These are phyloP conservation scores for Equus przewalskii DNA, from an alignment of 2,113 vertebrate genomes.

Conservation along the genomic window DNA sequence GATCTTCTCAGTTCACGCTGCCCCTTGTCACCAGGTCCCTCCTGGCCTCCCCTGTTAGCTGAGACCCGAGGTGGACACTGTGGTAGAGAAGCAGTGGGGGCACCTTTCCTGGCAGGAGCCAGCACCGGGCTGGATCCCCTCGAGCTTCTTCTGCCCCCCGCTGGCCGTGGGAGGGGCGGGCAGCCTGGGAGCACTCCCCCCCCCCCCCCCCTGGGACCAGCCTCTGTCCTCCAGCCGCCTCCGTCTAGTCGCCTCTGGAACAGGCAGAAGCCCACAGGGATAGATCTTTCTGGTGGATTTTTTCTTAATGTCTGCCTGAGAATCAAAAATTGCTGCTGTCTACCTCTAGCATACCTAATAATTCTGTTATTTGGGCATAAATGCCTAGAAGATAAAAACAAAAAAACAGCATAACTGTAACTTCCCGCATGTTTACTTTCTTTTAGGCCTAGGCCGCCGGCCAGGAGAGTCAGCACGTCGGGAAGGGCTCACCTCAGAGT, in stretches of 20 bases:
- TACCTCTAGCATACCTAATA: background rate
- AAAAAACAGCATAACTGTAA: background rate
- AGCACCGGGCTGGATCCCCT: rapidly evolving
- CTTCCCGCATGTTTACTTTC: background rate
- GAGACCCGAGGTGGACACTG: background rate
- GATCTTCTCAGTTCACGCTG: background rate
- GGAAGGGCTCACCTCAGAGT: background rate
- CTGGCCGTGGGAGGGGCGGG: background rate
- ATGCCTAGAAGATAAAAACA: background rate
- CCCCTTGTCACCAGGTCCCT: background rate
- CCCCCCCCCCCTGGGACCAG: rapidly evolving
- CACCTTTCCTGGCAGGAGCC: background rate
- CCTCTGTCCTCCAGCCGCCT: background rate
- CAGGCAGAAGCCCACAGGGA: background rate
- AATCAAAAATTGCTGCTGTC: background rate
- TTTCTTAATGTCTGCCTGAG: background rate
- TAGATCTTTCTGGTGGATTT: background rate
- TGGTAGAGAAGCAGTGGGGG: background rate
- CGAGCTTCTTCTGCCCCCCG: slow-evolving; percentile 31
- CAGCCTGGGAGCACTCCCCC: background rate
- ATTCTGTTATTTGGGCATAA: background rate
- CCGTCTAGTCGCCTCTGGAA: background rate
- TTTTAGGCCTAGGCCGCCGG: background rate
- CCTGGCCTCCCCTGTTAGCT: background rate
- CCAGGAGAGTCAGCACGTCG: background rate